Evolutionary conservation across 2,888 invertebrate genomes (phyloP).

Genomic region (Mechanitis mazaeus): DNA sequence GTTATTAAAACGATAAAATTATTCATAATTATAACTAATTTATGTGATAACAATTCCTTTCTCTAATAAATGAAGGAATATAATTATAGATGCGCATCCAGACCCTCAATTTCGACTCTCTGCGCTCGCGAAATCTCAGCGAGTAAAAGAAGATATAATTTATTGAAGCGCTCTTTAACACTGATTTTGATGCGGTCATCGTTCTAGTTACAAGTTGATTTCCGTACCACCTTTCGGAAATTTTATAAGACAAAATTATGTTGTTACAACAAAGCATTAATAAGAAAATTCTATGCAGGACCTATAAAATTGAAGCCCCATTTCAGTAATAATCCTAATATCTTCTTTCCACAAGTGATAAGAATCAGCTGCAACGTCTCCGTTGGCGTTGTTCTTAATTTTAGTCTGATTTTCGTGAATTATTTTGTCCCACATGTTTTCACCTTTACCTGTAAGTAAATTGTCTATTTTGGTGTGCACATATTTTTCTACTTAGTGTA

Average conservation of each 20-base stretch:
- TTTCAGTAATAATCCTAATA: conserved; percentile 47
- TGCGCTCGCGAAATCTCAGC: too few species aligned
- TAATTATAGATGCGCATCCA: too few species aligned
- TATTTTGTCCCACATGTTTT: conserved; percentile 71
- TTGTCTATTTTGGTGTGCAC: not conserved
- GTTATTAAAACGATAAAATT: too few species aligned
- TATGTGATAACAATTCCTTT: too few species aligned
- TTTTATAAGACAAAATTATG: too few species aligned
- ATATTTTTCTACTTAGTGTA: not conserved
- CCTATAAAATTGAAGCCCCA: conserved; percentile 65
- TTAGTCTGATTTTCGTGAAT: conserved; percentile 35
- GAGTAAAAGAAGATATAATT: too few species aligned
- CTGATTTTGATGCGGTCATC: too few species aligned
- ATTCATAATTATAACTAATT: too few species aligned
- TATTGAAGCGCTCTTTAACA: too few species aligned
- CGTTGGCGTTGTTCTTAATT: conserved; percentile 53
- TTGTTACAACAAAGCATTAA: not conserved
- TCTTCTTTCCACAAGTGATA: conserved; percentile 74
- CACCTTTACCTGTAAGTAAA: conserved; percentile 65
- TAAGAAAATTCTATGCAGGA: conserved; percentile 19
- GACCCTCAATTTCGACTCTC: too few species aligned
- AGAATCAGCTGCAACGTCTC: conserved; percentile 78
- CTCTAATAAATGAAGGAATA: too few species aligned
- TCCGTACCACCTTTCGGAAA: not conserved
- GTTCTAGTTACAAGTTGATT: too few species aligned